These are phyloP conservation scores for Ruditapes philippinarum DNA, from an alignment of 1,140 invertebrate genomes.

Conservation along the genomic window DNA sequence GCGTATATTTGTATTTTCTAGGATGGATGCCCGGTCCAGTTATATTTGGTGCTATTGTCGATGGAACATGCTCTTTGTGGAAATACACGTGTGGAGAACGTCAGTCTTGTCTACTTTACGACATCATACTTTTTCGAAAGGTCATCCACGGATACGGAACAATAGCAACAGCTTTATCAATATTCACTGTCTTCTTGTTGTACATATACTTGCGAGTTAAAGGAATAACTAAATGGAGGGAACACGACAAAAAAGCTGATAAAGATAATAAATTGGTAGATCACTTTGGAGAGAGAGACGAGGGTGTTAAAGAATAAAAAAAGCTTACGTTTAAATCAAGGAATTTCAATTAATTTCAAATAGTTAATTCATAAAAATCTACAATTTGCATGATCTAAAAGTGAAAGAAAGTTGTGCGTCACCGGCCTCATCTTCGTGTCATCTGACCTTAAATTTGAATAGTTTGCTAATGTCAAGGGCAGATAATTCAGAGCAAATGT, in stretches of 20 bases:
- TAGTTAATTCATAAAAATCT: no score
- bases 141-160: slow-evolving; percentile 16
- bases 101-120: slow-evolving; percentile 58
- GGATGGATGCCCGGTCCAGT: slow-evolving; percentile 67
- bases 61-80: slow-evolving; percentile 53
- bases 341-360: no score
- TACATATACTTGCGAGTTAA: slow-evolving; percentile 17
- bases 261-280: neutral
- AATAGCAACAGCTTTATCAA: neutral
- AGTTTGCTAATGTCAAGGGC: no score
- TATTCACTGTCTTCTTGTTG: neutral
- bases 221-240: neutral
- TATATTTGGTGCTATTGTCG: slow-evolving; percentile 56
- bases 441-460: no score
- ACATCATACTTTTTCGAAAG: slow-evolving; percentile 48
- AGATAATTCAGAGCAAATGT: no score
- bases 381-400: no score
- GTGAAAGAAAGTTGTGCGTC: no score
- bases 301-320: no score
- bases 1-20: no score
- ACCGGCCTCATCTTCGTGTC: no score
- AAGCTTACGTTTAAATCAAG: no score
- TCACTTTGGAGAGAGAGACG: no score
- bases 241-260: neutral
- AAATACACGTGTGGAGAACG: slow-evolving; percentile 42